Base-by-base conservation (phyloP, 2,113 vertebrate genomes). In the Mustela lutreola region DNA sequence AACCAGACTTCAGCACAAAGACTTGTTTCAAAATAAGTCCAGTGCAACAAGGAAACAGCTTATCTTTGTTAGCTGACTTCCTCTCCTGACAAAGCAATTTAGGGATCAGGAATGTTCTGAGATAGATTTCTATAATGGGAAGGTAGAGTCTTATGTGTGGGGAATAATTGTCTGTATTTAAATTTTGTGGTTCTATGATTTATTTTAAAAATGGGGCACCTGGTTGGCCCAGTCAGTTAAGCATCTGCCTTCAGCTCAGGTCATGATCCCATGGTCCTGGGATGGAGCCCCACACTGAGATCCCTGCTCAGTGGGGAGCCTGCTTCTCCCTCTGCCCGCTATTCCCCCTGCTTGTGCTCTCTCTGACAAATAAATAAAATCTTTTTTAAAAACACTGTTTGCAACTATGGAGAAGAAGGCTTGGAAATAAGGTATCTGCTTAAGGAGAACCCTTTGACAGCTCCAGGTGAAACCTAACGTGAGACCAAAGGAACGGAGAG, bases 1-100 rank as follows among this genome's bases (percentile, higher is more conserved):
- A 85, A 89, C 36, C 33, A 89, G 60, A 73, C 50, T 31, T 95
- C 14, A 91, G 86, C 31, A 56, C 45, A 53, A 97, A 71, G 28
- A 71, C 22, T 88, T 92, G 75, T 50, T 79, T 78, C 81, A 87
- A 89, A 91, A 24, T 48, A 67, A 78, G 50, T 80, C 15, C 22
- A 65, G 28, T 42, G 31, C 33, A 93, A 58, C 7, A 85, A n/a
- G 26, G 24, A 90, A 80, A 92, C 39, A 70, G 4, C 7, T 50
- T 89, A 7, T 12, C n/a, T 28, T 63, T 83, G 7, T 42, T 4
- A 36, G 5, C 10, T 36, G 65, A 60, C 45, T 53, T 19, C 82
- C 18, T 80, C 10, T 86, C 53, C 12, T 50, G 21, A 80, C 67
- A 92, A 91, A 56, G 36, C 6, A 1, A n/a, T 12, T 75, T 65